A percentile compares a stretch with the other conserved stretches of the same genome.
phyloP scores from a whole-genome alignment of 2,113 vertebrate genomes.

The Halichoeres trimaculatus region DNA sequence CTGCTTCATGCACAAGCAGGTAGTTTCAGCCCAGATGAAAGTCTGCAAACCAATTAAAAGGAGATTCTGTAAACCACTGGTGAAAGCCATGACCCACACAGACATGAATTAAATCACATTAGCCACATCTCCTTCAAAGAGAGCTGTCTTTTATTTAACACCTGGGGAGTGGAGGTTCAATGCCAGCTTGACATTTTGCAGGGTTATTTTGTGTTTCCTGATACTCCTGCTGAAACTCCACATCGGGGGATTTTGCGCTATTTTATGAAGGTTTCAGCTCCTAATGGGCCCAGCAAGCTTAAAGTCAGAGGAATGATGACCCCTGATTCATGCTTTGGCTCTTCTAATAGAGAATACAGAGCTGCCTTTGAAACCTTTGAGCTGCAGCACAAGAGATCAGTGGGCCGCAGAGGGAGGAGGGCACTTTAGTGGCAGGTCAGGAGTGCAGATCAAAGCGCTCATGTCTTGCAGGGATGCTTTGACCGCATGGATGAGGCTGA shows the following conservation, averaged over 20 bases:
- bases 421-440: slow-evolving; percentile 50
- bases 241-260: slow-evolving; percentile 18
- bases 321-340: slow-evolving; percentile 34
- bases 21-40: slow-evolving; percentile 81
- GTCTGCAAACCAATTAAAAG: slow-evolving; percentile 83
- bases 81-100: slow-evolving; percentile 79
- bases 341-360: slow-evolving; percentile 24
- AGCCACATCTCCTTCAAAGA: slow-evolving; percentile 54
- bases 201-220: slow-evolving; percentile 20
- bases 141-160: slow-evolving; percentile 31
- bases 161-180: slow-evolving; percentile 9
- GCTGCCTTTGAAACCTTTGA: slow-evolving; percentile 53
- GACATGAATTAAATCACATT: slow-evolving; percentile 54
- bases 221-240: slow-evolving; percentile 16
- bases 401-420: slow-evolving; percentile 21
- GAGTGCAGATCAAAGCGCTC: slow-evolving; percentile 50
- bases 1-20: slow-evolving; percentile 77
- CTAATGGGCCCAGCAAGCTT: slow-evolving; percentile 14
- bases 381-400: slow-evolving; percentile 36
- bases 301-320: slow-evolving; percentile 19
- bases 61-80: slow-evolving; percentile 81
- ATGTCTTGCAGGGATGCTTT: slow-evolving; percentile 50
- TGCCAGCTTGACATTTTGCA: slow-evolving; percentile 30
- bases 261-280: slow-evolving; percentile 16
- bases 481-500: slow-evolving; percentile 28